Evolutionary conservation across 2,888 invertebrate genomes (phyloP), one percentile per base, ranked within the genome.

Genomic region (Platycheirus rosarum): DNA sequence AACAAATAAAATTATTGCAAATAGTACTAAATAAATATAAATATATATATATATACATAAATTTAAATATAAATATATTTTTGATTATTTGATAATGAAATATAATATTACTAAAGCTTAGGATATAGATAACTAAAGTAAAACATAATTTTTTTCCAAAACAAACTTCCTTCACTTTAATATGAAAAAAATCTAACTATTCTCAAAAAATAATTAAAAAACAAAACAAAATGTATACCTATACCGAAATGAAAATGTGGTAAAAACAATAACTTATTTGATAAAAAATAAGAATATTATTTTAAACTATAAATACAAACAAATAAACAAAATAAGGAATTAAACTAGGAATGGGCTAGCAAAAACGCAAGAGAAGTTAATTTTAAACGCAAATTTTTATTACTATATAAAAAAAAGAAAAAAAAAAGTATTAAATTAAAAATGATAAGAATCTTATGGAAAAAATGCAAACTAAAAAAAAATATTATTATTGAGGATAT

Each of bases 1-100:
- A 89, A 89, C 57, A 57, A 88, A 86, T 86, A 86, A 73, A 42
- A 79, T 53, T 48, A 42, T 73, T 44, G 8, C 3, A 32, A 79
- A 74, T 53, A 73, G 49, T 84, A 76, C 79, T 84, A 65, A 66
- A 80, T 78, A 79, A 77, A 84, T 82, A 75, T 82, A 78, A 75
- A 80, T 63, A 79, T 82, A 68, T 66, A 74, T 63, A 84, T 78
- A 77, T 76, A 70, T 70, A 76, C 55, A 79, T 75, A 63, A 55
- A 76, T 63, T 74, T 79, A 63, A 55, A 76, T 63, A 78, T 79
- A 75, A 70, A 79, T 79, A 84, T 79, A 84, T 79, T 84, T 79
- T 84, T 84, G 79, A 84, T 84, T 84, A 84, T 84, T 66, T 82
- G 80, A 85, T 79, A 85, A 84, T 49, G 75, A 76, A 69, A 77